Base-by-base conservation (phyloP, 1,140 invertebrate species). In the Theocolax elegans region DNA sequence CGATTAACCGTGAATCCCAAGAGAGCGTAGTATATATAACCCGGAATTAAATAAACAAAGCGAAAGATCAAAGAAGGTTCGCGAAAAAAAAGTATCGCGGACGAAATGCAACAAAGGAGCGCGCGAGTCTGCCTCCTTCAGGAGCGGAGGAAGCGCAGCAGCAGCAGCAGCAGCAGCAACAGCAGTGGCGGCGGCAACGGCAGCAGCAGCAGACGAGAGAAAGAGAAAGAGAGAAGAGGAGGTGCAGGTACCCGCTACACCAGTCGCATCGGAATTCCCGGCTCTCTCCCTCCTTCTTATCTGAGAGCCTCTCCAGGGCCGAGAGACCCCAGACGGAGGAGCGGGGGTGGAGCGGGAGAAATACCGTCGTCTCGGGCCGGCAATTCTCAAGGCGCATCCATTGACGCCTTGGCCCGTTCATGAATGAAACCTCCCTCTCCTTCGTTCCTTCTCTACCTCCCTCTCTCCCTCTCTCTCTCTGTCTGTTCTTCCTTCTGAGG, bases 341-440 rank as follows among this genome's bases (percentile, higher is more conserved):
- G 27, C 27, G 54, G 25, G 31, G 35, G 54, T 21, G 54, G 54
- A 48, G 54, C 10, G 63, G 54, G 40, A 56, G 54, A 56, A 65
- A 59, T 29, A 48, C 65, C 65, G 65, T 25, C 40, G 27, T 51
- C 49, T 49, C 19, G 35, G 31, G 58, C 23, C 19, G 31, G n/a
- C 58, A 58, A 53, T 42, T 76, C 74, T 76, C 76, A 78, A 66
- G 77, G 75, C 78, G 76, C 76, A 81, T 82, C 81, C 81, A 82
- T 82, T 82, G 81, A 82, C 79, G 80, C 80, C 78, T 79, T 71
- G 72, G 71, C 44, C 35, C 76, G 73, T 81, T 82, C 81, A 81
- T 82, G 81, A 82, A 82, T 82, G 81, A 81, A 81, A 51, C 74
- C 59, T 17, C 54, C 19, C 63, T 54, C 63, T 56, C 64, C 56